phyloP scores from a whole-genome alignment of 2,113 vertebrate genomes.

The Nycticryphes semicollaris region DNA sequence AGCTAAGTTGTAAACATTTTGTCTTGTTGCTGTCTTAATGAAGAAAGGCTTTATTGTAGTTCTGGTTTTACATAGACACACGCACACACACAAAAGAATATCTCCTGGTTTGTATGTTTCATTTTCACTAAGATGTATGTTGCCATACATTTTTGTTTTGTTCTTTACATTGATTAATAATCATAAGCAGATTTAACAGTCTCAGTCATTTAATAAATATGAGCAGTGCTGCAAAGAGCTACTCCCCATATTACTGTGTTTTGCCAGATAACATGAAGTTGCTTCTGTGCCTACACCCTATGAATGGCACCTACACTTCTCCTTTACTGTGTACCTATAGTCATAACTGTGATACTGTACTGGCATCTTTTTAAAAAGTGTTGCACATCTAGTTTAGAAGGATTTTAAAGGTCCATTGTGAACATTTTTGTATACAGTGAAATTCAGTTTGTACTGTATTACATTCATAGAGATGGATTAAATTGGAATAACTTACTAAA shows the following conservation, averaged over 20 bases:
- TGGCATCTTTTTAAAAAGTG: conserved; percentile 27
- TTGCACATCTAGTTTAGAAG: conserved; percentile 41
- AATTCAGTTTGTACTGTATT: conserved; percentile 64
- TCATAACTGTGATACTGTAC: conserved; percentile 55
- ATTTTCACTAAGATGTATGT: conserved; percentile 61
- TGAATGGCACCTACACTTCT: conserved; percentile 49
- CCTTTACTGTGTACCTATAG: conserved; percentile 45
- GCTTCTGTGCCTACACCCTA: conserved; percentile 16
- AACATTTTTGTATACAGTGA: conserved; percentile 58
- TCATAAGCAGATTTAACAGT: conserved; percentile 23
- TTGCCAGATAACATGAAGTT: conserved; percentile 29
- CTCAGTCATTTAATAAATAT: conserved; percentile 36
- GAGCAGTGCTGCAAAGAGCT: conserved; percentile 7
- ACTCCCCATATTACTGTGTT: conserved; percentile 25
- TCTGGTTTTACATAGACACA: not conserved
- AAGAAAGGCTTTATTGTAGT: conserved; percentile 41
- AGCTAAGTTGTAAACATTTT: conserved; percentile 55
- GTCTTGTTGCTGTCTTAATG: conserved; percentile 46
- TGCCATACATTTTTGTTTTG: conserved; percentile 52
- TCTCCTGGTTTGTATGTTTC: conserved; percentile 58
- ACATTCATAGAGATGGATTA: conserved; percentile 51
- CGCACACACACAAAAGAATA: not conserved
- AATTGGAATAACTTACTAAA: conserved; percentile 64
- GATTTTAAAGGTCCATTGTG: conserved; percentile 57
- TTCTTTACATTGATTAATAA: conserved; percentile 34